phyloP scores from a whole-genome alignment of 2,797 vertebrate genomes.

The Neosilurus mollespiculum region DNA sequence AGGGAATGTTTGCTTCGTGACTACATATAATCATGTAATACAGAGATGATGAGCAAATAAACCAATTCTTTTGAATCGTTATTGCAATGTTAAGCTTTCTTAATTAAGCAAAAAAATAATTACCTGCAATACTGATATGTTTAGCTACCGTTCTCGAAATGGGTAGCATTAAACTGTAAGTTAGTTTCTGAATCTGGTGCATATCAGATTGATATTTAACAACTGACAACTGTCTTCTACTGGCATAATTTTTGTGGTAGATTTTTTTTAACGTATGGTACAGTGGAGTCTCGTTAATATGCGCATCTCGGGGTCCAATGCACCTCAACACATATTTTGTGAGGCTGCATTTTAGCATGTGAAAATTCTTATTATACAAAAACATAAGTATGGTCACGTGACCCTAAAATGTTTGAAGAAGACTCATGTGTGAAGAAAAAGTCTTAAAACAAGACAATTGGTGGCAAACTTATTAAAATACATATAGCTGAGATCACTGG shows the following conservation, averaged over 20 bases:
- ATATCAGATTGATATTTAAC: background rate
- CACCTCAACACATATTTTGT: too few relatives aligned
- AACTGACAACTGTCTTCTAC: background rate
- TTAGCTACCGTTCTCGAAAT: background rate
- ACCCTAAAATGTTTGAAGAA: too few relatives aligned
- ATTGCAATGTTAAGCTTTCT: background rate
- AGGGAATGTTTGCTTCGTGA: background rate
- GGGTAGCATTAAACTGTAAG: background rate
- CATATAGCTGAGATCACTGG: too few relatives aligned
- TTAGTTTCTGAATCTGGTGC: background rate
- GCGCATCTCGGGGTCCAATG: too few relatives aligned
- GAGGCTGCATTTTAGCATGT: too few relatives aligned
- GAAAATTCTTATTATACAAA: too few relatives aligned
- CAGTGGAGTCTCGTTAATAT: too few relatives aligned
- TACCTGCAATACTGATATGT: background rate
- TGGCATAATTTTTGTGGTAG: background rate
- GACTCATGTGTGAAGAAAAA: too few relatives aligned
- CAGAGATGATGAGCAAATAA: background rate
- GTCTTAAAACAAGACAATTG: too few relatives aligned
- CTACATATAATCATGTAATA: background rate
- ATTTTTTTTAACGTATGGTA: background rate
- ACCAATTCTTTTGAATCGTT: background rate
- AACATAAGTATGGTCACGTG: too few relatives aligned
- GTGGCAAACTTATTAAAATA: too few relatives aligned
- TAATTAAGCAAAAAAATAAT: background rate